These are phyloP conservation scores for Callithrix jacchus DNA, from an alignment of 2,113 vertebrate species.

Conservation along the genomic window DNA sequence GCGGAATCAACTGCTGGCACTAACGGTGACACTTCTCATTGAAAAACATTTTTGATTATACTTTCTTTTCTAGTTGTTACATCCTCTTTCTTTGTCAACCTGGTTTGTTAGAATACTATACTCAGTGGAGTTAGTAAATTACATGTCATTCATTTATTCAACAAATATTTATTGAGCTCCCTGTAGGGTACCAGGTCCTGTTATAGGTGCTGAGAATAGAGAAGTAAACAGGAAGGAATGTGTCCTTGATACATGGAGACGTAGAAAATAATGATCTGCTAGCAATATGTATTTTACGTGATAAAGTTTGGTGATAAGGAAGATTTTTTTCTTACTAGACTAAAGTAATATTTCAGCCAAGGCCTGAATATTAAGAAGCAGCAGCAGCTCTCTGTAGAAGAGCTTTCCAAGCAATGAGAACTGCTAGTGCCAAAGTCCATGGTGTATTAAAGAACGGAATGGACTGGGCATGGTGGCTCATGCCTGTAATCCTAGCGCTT, in stretches of 20 bases:
- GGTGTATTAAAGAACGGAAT: background rate
- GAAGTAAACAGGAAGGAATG: background rate
- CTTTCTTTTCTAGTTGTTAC: background rate
- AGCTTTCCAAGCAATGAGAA: background rate
- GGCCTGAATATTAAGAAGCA: background rate
- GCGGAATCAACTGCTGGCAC: background rate
- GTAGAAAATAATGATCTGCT: background rate
- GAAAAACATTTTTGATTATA: background rate
- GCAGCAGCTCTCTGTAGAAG: background rate
- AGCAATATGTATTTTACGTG: background rate
- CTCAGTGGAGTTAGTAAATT: background rate
- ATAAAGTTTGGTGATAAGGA: constrained; percentile 14
- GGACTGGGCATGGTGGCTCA: background rate
- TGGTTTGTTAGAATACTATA: background rate
- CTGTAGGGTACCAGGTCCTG: background rate
- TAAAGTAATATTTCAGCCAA: background rate
- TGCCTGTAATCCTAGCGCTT: too few relatives aligned
- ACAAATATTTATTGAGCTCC: background rate
- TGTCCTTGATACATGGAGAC: background rate
- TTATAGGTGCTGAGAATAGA: background rate
- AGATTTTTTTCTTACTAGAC: background rate
- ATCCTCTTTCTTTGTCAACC: background rate
- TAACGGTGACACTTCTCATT: background rate
- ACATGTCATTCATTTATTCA: background rate
- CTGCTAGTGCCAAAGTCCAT: background rate